A percentile compares a stretch with the other conserved stretches of the same genome.
These are phyloP conservation scores for Sinonovacula constricta DNA, from an alignment of 1,140 invertebrate genomes.

Conservation along the genomic window DNA sequence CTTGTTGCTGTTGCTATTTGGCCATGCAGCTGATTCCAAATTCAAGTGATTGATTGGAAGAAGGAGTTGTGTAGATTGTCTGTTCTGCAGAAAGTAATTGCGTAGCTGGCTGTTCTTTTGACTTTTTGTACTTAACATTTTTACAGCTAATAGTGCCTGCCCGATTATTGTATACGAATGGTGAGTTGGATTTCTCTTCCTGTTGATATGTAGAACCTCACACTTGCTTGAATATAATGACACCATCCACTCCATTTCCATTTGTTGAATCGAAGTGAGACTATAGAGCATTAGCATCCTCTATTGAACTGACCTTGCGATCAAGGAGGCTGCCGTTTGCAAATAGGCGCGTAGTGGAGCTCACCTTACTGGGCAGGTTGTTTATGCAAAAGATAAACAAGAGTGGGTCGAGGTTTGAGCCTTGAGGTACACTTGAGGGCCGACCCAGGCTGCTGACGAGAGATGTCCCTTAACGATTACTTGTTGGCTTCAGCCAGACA, in stretches of 20 bases:
- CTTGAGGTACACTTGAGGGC: slow-evolving; percentile 51
- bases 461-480: slow-evolving; percentile 10
- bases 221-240: slow-evolving; percentile 6
- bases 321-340: not conserved
- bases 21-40: no score
- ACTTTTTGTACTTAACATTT: not conserved
- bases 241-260: not conserved
- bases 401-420: slow-evolving; percentile 39
- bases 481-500: slow-evolving; percentile 19
- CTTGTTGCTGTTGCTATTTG: no score
- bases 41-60: no score
- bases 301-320: not conserved
- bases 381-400: slow-evolving; percentile 54
- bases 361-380: slow-evolving; percentile 2
- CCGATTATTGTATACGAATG: not conserved
- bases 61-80: no score
- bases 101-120: no score
- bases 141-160: not conserved
- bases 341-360: slow-evolving; percentile 2
- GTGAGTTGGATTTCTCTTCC: not conserved
- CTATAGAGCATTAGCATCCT: not conserved
- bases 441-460: slow-evolving; percentile 10
- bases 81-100: no score
- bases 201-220: slow-evolving; percentile 9
- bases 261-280: not conserved